These are phyloP conservation scores for Mactromeris polynyma DNA, from an alignment of 2,888 invertebrate genomes.

Conservation along the genomic window DNA sequence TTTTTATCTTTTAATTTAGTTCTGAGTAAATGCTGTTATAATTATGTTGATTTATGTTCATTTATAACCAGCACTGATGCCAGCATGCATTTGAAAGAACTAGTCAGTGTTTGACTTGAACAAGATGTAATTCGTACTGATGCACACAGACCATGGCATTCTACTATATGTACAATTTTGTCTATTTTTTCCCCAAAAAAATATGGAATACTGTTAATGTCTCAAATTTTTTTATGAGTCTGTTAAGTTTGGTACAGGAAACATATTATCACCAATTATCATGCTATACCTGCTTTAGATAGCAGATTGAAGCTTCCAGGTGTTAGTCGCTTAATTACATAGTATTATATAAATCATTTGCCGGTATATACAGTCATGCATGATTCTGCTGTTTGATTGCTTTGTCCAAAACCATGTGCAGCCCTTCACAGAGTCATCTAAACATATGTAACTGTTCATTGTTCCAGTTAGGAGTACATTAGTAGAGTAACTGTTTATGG, in stretches of 20 bases:
- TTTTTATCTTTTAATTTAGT: no score
- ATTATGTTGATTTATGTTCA: no score
- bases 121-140: slow-evolving; percentile 5
- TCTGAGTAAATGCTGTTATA: no score
- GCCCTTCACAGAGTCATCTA: not conserved
- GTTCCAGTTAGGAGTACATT: not conserved
- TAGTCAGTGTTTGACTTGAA: not conserved
- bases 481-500: not conserved
- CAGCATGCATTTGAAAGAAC: not conserved
- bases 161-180: not conserved
- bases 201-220: not conserved
- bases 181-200: not conserved
- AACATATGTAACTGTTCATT: no score
- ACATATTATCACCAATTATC: slow-evolving; percentile 32
- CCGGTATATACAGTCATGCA: slow-evolving; percentile 36
- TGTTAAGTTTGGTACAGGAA: slow-evolving; percentile 4
- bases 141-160: slow-evolving; percentile 19
- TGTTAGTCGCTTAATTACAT: not conserved
- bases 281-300: not conserved
- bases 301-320: not conserved
- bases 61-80: not conserved
- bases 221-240: not conserved
- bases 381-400: slow-evolving; percentile 19
- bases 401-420: not conserved
- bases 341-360: slow-evolving; percentile 1